Percentiles rank a stretch among this genome's conserved stretches.
These are phyloP conservation scores for Axinella damicornis DNA, from an alignment of 37 sponge, comb jelly and placozoan species.

Conservation along the genomic window DNA sequence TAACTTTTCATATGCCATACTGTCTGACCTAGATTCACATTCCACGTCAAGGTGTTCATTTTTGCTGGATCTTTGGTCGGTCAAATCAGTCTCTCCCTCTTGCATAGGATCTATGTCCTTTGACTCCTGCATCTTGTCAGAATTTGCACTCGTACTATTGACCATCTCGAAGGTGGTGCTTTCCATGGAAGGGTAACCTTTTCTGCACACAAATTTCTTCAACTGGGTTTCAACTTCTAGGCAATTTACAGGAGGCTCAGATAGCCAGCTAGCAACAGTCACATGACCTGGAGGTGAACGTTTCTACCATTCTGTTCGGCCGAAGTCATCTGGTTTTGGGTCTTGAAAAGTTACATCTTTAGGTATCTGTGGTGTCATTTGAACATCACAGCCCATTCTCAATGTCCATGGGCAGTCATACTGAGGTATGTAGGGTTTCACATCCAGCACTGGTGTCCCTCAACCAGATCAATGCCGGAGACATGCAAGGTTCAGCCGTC, in stretches of 20 bases:
- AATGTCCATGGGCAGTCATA: conserved; percentile 32
- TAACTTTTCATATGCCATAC: too few relatives aligned
- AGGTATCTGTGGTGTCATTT: too few relatives aligned
- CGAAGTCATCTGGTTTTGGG: too few relatives aligned
- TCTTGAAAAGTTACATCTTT: too few relatives aligned
- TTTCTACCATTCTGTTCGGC: too few relatives aligned
- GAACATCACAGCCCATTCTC: too few relatives aligned
- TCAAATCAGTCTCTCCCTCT: background rate
- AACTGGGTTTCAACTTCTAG: conserved; percentile 25
- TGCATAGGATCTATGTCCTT: background rate
- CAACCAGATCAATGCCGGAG: conserved; percentile 60
- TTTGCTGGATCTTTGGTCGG: too few relatives aligned
- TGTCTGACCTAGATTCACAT: too few relatives aligned
- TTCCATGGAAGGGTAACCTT: too few relatives aligned
- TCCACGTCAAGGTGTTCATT: too few relatives aligned
- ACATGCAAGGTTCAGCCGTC: conserved; percentile 13
- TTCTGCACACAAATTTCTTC: background rate
- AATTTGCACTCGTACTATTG: background rate
- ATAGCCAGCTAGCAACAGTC: conserved; percentile 16
- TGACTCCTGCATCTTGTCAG: background rate
- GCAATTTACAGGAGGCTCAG: background rate
- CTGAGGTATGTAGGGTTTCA: conserved; percentile 67
- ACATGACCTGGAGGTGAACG: background rate
- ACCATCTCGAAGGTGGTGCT: too few relatives aligned
- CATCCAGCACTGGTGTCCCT: conserved; percentile 66